Evolutionary conservation across 2,888 invertebrate genomes (phyloP).

Genomic region (Arrhopalites spinosus): DNA sequence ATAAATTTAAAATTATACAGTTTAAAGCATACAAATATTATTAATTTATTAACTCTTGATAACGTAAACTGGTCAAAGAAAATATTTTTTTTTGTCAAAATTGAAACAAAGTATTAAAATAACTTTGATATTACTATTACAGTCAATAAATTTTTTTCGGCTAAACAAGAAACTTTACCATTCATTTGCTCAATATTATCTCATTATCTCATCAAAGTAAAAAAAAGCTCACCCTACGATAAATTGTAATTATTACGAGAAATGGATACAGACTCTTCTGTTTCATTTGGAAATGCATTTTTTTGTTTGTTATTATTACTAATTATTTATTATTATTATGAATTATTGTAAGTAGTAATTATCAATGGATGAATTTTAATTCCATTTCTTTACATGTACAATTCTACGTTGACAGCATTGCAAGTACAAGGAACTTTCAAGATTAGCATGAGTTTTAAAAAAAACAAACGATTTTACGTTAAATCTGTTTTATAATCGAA

Average conservation of each 20-base stretch:
- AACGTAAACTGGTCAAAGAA: neutral
- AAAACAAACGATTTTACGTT: neutral
- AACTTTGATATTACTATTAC: too few species aligned
- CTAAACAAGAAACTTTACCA: neutral
- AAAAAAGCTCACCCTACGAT: conserved; percentile 26
- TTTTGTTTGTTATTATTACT: conserved; percentile 27
- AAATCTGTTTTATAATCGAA: neutral
- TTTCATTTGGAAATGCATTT: conserved; percentile 35
- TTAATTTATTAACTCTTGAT: neutral
- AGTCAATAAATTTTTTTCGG: neutral
- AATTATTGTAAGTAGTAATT: conserved; percentile 15
- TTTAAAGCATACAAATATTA: neutral
- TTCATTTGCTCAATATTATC: neutral
- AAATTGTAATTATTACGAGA: conserved; percentile 29
- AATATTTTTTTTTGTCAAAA: neutral
- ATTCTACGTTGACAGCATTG: conserved; percentile 35
- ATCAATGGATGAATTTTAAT: conserved; percentile 11
- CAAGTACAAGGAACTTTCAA: conserved; percentile 34
- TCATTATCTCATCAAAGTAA: conserved; percentile 10
- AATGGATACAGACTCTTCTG: conserved; percentile 34
- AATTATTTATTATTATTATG: conserved; percentile 9
- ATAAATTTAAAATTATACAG: too few species aligned
- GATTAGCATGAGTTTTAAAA: conserved; percentile 15
- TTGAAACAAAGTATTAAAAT: too few species aligned
- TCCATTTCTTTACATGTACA: conserved; percentile 17